Conservation (phyloP, 2,888 invertebrate genomes). For the Steinernema scapterisci region DNA sequence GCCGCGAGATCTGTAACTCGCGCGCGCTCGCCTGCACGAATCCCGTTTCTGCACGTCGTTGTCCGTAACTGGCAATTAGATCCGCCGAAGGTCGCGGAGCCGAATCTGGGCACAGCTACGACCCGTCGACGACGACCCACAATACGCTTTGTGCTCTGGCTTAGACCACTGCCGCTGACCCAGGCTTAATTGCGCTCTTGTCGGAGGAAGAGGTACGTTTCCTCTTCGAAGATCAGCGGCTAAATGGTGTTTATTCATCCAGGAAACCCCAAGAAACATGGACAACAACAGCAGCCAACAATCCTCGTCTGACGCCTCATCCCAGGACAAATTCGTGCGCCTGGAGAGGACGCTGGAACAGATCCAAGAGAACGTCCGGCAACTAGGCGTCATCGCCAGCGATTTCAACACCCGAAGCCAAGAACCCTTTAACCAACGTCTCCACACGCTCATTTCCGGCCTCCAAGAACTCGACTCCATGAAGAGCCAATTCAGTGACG, state of each 20-base stretch:
- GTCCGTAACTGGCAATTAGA: neutral
- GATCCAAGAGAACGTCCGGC: constrained; percentile 83
- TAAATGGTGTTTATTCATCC: neutral
- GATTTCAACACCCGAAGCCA: constrained; percentile 98
- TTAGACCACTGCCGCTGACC: too few relatives aligned
- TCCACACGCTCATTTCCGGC: constrained; percentile 64
- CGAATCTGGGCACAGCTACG: too few relatives aligned
- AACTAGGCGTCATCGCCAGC: constrained; percentile 94
- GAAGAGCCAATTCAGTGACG: constrained; percentile 53
- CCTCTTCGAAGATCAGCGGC: neutral
- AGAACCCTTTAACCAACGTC: constrained; percentile 80
- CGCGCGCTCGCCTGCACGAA: too few relatives aligned
- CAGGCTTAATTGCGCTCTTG: neutral
- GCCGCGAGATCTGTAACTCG: too few relatives aligned
- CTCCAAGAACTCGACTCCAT: constrained; percentile 60
- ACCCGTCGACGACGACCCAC: too few relatives aligned
- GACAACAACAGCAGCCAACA: neutral
- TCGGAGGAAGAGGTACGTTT: constrained; percentile 18
- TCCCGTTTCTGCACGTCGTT: neutral
- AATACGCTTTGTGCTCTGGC: constrained; percentile 20
- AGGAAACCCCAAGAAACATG: neutral
- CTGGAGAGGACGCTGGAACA: constrained; percentile 62
- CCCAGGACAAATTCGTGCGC: neutral
- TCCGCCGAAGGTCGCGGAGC: neutral
- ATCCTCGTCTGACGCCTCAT: neutral